Percentiles rank a stretch among this genome's conserved stretches.
phyloP scores from a whole-genome alignment of 2,888 invertebrate species.

The Spilarctia lutea region DNA sequence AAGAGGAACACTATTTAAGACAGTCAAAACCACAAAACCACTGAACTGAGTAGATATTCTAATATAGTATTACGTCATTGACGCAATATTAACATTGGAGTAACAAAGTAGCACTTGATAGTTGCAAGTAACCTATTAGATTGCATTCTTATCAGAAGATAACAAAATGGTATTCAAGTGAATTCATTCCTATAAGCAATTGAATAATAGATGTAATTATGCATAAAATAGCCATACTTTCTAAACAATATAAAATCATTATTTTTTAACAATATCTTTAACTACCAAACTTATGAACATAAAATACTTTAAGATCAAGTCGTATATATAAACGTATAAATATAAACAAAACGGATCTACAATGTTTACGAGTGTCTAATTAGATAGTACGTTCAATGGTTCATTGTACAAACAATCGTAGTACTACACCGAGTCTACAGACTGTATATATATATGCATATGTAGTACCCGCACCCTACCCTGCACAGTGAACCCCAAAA shows the following conservation, averaged over 20 bases:
- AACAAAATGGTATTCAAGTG: not conserved
- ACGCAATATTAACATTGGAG: not conserved
- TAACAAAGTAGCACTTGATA: not conserved
- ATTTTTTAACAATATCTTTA: not conserved
- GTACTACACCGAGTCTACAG: constrained; percentile 27
- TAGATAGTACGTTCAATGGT: constrained; percentile 25
- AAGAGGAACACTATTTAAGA: not conserved
- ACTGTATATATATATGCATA: constrained; percentile 43
- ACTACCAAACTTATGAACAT: not conserved
- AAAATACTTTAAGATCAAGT: not conserved
- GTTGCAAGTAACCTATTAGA: not conserved
- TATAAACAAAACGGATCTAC: not conserved
- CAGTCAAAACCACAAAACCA: not conserved
- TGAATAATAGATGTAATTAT: not conserved
- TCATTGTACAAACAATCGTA: constrained; percentile 40
- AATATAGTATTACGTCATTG: not conserved
- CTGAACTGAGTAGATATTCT: not conserved
- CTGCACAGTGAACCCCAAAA: constrained; percentile 81
- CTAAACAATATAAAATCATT: not conserved
- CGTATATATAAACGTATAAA: not conserved
- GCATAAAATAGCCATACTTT: not conserved
- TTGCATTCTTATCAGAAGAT: not conserved
- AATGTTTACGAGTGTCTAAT: not conserved
- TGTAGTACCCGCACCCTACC: constrained; percentile 77
- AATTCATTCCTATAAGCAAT: not conserved